Conservation (phyloP, 1,140 invertebrate species). For the Chrysopa pallens region DNA sequence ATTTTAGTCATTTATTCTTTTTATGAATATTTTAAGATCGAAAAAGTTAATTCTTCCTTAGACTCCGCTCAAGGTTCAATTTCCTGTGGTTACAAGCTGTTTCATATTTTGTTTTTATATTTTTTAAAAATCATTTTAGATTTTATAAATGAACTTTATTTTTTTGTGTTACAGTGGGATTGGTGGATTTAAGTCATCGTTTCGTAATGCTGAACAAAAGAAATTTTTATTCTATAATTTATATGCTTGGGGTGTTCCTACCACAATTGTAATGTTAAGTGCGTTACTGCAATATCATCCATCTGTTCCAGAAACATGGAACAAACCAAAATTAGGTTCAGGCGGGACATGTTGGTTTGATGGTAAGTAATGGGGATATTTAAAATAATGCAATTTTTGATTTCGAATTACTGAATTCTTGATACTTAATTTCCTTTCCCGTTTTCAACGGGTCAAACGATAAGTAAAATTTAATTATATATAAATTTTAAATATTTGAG, state of each 20-base stretch:
- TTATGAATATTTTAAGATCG: too few species aligned
- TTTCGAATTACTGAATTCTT: too few species aligned
- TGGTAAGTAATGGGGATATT: too few species aligned
- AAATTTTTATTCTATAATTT: not conserved
- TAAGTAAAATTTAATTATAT: not conserved
- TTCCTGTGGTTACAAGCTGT: too few species aligned
- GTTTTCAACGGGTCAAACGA: not conserved
- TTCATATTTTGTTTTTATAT: too few species aligned
- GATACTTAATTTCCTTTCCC: too few species aligned
- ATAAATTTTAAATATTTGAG: not conserved
- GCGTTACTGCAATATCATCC: not conserved
- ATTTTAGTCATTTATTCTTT: too few species aligned
- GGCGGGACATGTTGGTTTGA: not conserved
- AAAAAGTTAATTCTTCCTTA: too few species aligned
- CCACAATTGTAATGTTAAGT: not conserved
- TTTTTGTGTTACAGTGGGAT: not conserved
- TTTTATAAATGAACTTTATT: not conserved
- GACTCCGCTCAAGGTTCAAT: too few species aligned
- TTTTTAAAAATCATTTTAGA: too few species aligned
- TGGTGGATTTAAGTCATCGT: not conserved
- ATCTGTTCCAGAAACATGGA: not conserved
- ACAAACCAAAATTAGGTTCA: not conserved
- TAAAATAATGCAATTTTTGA: too few species aligned
- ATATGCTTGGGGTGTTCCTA: not conserved
- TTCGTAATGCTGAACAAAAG: not conserved